Percentiles rank a stretch among this genome's conserved stretches.
These are phyloP conservation scores for Microtus ochrogaster DNA, from an alignment of 2,113 vertebrate species.

Conservation along the genomic window DNA sequence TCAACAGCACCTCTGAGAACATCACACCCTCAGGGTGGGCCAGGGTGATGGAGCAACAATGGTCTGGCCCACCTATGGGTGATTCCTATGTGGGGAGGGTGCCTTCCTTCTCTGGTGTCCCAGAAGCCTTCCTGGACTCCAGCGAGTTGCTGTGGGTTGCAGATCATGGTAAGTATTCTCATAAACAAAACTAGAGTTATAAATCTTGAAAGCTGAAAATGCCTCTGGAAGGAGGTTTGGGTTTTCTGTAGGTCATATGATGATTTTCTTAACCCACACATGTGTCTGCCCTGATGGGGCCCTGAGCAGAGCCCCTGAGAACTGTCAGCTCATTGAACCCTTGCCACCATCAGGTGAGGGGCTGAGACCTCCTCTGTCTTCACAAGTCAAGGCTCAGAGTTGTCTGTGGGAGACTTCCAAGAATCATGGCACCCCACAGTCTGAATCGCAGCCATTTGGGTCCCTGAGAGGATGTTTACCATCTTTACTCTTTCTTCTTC, in stretches of 20 bases:
- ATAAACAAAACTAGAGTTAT: conserved; percentile 1
- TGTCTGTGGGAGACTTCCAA: too few species aligned
- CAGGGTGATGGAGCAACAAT: accelerated
- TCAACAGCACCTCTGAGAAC: neutral
- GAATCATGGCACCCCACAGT: neutral
- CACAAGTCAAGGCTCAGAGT: neutral
- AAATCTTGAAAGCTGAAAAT: neutral
- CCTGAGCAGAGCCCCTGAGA: neutral
- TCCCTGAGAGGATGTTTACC: too few species aligned
- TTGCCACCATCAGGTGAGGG: neutral
- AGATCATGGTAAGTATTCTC: neutral
- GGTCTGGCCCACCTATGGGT: too few species aligned
- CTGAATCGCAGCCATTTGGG: neutral
- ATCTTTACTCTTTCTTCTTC: neutral
- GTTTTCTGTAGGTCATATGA: neutral
- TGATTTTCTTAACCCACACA: neutral
- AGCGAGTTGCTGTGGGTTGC: neutral
- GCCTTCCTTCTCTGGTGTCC: neutral
- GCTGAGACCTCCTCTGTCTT: neutral
- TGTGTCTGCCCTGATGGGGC: accelerated
- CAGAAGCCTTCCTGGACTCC: neutral
- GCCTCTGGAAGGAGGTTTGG: neutral
- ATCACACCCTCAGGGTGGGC: neutral
- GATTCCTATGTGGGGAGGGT: too few species aligned
- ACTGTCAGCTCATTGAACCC: neutral